Evolutionary conservation across 1,140 invertebrate species (phyloP), one percentile per base, ranked within the genome.

Genomic region (Parasteatoda tepidariorum): DNA sequence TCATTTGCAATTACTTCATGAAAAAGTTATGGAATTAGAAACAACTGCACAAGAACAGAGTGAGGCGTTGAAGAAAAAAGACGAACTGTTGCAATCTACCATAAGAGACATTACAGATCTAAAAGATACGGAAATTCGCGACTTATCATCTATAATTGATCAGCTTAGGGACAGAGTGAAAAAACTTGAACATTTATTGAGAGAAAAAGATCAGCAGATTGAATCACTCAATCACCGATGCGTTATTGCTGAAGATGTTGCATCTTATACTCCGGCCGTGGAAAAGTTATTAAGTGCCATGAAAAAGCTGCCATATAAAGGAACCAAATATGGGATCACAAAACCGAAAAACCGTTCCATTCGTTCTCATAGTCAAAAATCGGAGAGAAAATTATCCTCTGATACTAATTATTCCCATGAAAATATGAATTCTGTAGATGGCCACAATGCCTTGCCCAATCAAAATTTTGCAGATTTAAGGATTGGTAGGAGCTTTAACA

Each of bases 401-500:
- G 78, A 71, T 30, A 54, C 30, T 59, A 54, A 26, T 48, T 68
- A 84, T 54, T 26, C 41, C 61, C 59, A 71, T 41, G 59, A 68
- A 57, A 62, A 59, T 4, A 24, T 48, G n/a, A 84, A 78, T 55
- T 57, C 68, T 59, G 30, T 74, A 22, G 85, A 81, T 66, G 81
- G 68, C 30, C 74, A 84, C 34, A n/a, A 26, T 54, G 34, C 61
- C 11, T 3, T 73, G 15, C 64, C 73, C 18, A 83, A 73, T 11
- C 75, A 82, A n/a, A 75, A 73, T 24, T 64, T 55, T 78, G 48
- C 84, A 24, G 85, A 86, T 73, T 33, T 86, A 41, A 85, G 83
- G 62, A 86, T 86, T 28, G 85, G 84, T n/a, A 75, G 85, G 24
- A 86, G 86, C 76, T 86, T 86, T 59, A 86, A 85, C 34, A 86